phyloP scores from a whole-genome alignment of 64 coral and sea anemone genomes.

The Porites lutea region DNA sequence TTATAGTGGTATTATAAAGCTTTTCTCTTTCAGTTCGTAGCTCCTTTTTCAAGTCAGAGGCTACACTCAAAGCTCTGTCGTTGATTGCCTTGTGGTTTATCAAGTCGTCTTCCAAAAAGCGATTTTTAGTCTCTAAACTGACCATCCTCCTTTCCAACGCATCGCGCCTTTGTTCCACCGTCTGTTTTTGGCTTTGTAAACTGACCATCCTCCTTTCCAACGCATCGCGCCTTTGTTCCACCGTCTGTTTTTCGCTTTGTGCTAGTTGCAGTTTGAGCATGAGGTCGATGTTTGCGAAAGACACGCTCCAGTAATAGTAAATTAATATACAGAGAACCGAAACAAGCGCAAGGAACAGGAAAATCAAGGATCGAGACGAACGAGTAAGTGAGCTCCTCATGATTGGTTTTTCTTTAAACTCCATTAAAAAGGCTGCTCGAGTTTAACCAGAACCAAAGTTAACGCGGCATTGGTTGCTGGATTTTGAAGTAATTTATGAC shows the following conservation, averaged over 20 bases:
- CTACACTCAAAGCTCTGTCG: neutral
- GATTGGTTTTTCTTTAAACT: neutral
- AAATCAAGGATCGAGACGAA: neutral
- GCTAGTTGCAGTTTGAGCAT: neutral
- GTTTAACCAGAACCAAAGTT: too few relatives aligned
- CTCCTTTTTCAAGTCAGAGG: neutral
- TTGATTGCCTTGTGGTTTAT: neutral
- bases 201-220: neutral
- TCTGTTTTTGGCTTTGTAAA: too few relatives aligned
- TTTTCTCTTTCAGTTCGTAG: neutral
- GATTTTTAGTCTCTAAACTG: neutral
- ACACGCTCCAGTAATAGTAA: neutral
- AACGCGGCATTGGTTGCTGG: too few relatives aligned
- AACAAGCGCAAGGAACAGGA: neutral
- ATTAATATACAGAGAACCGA: neutral
- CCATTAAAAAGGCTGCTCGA: neutral
- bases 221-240: neutral
- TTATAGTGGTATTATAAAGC: neutral
- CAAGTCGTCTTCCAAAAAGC: neutral
- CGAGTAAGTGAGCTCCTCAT: neutral
- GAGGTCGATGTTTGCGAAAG: neutral
- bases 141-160: constrained; percentile 1
- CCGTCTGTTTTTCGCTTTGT: neutral
- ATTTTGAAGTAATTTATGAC: too few relatives aligned
- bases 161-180: neutral